Percentiles rank a stretch among this genome's conserved stretches.
Conservation (phyloP, 2,113 vertebrate species). For the Sorex fumeus region DNA sequence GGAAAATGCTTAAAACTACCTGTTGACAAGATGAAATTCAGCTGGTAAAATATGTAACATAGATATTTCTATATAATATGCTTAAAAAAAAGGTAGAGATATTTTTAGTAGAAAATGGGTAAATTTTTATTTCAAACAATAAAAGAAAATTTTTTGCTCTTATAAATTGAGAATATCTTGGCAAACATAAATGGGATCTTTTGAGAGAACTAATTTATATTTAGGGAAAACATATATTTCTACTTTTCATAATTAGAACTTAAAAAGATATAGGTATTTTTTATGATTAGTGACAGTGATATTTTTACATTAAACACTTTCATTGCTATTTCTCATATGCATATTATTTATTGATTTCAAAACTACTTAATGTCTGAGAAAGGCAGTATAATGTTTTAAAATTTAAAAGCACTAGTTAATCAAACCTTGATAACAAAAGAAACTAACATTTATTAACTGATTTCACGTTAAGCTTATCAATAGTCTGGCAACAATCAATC, state of each 20-base stretch:
- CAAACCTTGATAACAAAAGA: slow-evolving; percentile 47
- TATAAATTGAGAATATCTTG: slow-evolving; percentile 37
- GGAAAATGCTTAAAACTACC: slow-evolving; percentile 39
- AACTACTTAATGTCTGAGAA: slow-evolving; percentile 42
- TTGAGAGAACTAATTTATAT: slow-evolving; percentile 45
- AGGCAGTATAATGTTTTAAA: slow-evolving; percentile 29
- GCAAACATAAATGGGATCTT: background rate
- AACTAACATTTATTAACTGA: slow-evolving; percentile 67
- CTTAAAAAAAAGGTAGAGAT: slow-evolving; percentile 42
- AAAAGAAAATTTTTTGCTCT: slow-evolving; percentile 53
- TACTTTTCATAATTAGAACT: slow-evolving; percentile 46
- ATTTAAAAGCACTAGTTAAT: slow-evolving; percentile 74
- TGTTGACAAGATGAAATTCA: slow-evolving; percentile 10
- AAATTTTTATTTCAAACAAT: slow-evolving; percentile 63
- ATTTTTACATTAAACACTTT: slow-evolving; percentile 64
- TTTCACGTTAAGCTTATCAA: slow-evolving; percentile 58
- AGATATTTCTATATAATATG: slow-evolving; percentile 37
- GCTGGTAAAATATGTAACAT: slow-evolving; percentile 42
- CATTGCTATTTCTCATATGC: slow-evolving; percentile 64
- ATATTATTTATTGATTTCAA: slow-evolving; percentile 78
- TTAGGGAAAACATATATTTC: slow-evolving; percentile 44
- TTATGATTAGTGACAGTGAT: slow-evolving; percentile 36
- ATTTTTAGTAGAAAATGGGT: slow-evolving; percentile 40
- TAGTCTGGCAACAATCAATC: slow-evolving; percentile 51
- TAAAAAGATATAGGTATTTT: slow-evolving; percentile 48